Evolutionary conservation across 2,797 vertebrate genomes (phyloP).

Genomic region (Myotis planiceps): DNA sequence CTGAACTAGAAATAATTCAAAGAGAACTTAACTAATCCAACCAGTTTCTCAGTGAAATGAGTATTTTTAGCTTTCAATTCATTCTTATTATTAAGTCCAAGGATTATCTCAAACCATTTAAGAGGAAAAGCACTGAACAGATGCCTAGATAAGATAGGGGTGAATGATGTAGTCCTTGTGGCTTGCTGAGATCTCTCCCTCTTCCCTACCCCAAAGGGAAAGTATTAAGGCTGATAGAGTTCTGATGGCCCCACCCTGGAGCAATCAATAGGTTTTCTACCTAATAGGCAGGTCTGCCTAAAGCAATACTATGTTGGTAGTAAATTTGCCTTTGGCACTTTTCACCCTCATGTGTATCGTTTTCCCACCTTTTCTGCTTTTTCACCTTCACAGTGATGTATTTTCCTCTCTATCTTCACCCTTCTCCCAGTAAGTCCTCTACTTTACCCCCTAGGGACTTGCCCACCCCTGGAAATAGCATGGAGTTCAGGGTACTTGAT

Average conservation of each 20-base stretch:
- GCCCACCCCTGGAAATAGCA: not conserved
- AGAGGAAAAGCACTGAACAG: not conserved
- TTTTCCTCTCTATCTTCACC: not conserved
- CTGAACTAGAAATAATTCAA: not conserved
- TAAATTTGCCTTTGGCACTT: not conserved
- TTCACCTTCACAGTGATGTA: not conserved
- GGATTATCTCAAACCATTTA: not conserved
- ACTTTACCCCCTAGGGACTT: not conserved
- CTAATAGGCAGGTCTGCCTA: not conserved
- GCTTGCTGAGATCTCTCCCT: not conserved
- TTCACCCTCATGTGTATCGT: not conserved
- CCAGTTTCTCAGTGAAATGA: not conserved
- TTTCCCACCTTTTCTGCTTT: not conserved
- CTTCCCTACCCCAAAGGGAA: not conserved
- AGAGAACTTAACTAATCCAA: not conserved
- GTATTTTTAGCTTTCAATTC: conserved; percentile 31
- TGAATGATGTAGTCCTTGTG: not conserved
- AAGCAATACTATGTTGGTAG: not conserved
- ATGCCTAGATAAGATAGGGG: not conserved
- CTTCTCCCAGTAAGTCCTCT: not conserved
- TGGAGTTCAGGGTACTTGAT: not conserved
- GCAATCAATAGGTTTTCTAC: not conserved
- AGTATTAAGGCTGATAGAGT: not conserved
- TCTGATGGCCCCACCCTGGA: not conserved
- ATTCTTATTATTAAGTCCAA: conserved; percentile 38